Evolutionary conservation across 2,888 invertebrate species (phyloP).

Genomic region (Xestia ashworthii): DNA sequence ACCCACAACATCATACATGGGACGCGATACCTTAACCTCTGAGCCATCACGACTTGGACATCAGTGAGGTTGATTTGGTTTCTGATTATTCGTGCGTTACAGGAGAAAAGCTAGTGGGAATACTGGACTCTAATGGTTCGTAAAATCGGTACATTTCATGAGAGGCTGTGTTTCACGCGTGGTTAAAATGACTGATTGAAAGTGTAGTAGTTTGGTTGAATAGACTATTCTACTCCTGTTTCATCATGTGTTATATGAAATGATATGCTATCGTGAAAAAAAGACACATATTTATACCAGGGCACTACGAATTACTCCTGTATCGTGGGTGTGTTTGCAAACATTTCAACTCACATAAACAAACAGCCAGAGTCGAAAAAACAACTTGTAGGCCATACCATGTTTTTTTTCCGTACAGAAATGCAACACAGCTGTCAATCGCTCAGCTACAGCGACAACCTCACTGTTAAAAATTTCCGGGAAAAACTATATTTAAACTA

Average conservation of each 20-base stretch:
- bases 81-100: not conserved
- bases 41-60: no score
- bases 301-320: no score
- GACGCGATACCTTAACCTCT: no score
- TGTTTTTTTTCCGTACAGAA: not conserved
- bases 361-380: not conserved
- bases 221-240: not conserved
- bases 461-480: not conserved
- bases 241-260: not conserved
- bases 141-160: not conserved
- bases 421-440: not conserved
- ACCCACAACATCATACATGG: no score
- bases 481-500: not conserved
- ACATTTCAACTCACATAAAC: not conserved
- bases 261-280: not conserved
- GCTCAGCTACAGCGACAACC: not conserved
- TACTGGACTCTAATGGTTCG: constrained; percentile 11
- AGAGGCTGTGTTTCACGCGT: not conserved
- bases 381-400: not conserved
- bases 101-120: not conserved
- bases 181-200: constrained; percentile 9
- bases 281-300: not conserved
- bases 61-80: not conserved
- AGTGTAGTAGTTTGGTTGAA: not conserved
- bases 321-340: not conserved